phyloP scores from a whole-genome alignment of 1,140 invertebrate species.

The Heliconius melpomene region DNA sequence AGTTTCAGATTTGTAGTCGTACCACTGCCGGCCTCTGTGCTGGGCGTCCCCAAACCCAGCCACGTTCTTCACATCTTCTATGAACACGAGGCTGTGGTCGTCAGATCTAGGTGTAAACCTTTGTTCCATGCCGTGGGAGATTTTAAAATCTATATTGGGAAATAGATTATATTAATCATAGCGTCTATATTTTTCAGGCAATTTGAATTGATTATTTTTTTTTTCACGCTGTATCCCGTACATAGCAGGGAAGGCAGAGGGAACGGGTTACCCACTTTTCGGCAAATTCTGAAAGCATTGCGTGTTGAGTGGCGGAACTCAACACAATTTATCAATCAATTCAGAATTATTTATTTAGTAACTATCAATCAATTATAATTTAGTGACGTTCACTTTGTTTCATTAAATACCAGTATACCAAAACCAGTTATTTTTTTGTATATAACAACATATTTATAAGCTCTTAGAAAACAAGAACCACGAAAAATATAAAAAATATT shows the following conservation, averaged over 20 bases:
- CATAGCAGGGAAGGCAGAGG: no score
- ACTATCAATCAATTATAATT: no score
- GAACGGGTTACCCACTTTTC: no score
- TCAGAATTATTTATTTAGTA: no score
- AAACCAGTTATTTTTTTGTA: neutral
- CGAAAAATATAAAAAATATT: neutral
- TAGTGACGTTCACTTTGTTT: no score
- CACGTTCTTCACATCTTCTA: conserved; percentile 44
- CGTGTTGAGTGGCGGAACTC: no score
- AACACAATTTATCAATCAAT: no score
- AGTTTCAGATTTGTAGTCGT: conserved; percentile 40
- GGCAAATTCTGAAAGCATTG: no score
- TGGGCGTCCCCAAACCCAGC: conserved; percentile 54
- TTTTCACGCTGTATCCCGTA: no score
- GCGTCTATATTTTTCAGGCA: no score
- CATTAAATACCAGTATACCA: no score
- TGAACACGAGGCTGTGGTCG: conserved; percentile 22
- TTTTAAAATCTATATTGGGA: neutral
- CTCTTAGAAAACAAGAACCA: neutral
- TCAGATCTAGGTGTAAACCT: conserved; percentile 35
- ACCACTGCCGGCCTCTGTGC: conserved; percentile 59
- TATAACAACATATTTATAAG: neutral
- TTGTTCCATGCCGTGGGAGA: neutral
- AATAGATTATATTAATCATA: neutral
- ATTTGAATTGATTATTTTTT: no score